These are phyloP conservation scores for Karalla daura DNA, from an alignment of 2,797 vertebrate genomes.

Conservation along the genomic window DNA sequence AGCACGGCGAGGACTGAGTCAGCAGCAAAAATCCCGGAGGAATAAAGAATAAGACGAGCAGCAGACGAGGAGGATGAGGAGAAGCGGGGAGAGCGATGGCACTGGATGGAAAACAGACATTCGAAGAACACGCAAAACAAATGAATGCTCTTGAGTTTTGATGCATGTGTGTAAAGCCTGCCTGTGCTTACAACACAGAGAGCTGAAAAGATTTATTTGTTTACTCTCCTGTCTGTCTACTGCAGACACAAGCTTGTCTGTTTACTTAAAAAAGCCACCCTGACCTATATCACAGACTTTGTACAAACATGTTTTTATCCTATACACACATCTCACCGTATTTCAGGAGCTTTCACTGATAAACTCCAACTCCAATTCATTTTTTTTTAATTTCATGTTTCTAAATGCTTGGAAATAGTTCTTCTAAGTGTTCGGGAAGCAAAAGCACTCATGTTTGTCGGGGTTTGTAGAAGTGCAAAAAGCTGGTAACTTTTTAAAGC, in stretches of 20 bases:
- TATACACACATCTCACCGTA: not conserved
- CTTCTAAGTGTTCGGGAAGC: not conserved
- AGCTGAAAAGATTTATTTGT: too few species aligned
- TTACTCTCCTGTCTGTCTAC: too few species aligned
- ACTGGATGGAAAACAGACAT: not conserved
- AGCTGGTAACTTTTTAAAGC: not conserved
- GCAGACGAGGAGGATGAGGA: not conserved
- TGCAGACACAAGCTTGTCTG: not conserved
- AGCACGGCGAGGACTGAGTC: not conserved
- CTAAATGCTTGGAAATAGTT: not conserved
- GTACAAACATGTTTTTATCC: too few species aligned
- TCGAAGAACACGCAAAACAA: not conserved
- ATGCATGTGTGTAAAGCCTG: not conserved
- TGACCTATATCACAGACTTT: too few species aligned
- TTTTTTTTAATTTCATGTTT: too few species aligned
- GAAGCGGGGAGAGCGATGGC: not conserved
- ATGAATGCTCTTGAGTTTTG: not conserved
- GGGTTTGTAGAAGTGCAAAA: not conserved
- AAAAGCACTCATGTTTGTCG: not conserved
- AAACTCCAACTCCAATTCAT: too few species aligned
- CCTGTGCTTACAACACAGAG: too few species aligned
- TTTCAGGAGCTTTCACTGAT: too few species aligned
- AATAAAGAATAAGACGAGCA: not conserved
- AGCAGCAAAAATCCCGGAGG: not conserved
- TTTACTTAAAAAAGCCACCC: too few species aligned